A percentile compares a stretch with the other conserved stretches of the same genome.
Conservation (phyloP, 2,113 vertebrate species). For the Australoheros scitulus region DNA sequence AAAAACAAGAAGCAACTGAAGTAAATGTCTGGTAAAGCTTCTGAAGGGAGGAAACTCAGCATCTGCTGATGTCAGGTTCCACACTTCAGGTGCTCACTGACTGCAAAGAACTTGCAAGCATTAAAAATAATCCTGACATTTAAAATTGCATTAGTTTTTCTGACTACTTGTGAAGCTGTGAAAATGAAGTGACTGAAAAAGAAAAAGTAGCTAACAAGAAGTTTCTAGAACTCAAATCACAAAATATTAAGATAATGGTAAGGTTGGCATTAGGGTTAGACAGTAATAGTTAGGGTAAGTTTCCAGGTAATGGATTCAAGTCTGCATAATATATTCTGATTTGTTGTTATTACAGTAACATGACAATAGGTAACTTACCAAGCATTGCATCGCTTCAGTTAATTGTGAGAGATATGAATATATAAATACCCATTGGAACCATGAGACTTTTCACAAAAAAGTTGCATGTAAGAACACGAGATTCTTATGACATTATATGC, state of each 20-base stretch:
- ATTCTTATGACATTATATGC: background rate
- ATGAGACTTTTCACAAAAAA: background rate
- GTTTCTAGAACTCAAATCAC: background rate
- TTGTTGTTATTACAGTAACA: background rate
- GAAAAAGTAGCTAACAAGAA: no score
- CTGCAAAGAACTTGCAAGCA: fast-evolving
- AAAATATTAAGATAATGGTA: background rate
- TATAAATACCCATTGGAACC: background rate
- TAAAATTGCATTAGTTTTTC: background rate
- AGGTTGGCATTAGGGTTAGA: background rate
- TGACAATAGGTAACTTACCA: background rate
- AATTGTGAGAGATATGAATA: background rate
- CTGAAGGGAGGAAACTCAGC: background rate
- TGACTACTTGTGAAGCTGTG: background rate
- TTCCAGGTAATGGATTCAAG: background rate
- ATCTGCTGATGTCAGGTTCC: background rate
- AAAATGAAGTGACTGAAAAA: no score
- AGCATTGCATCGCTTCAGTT: background rate
- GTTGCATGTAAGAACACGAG: background rate
- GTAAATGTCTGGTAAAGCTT: background rate
- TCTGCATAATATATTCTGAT: background rate
- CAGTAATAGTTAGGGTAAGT: background rate
- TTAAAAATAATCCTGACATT: background rate
- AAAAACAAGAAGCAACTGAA: background rate
- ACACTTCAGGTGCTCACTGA: background rate